phyloP scores from a whole-genome alignment of 2,113 vertebrate genomes.

The Epinephelus lanceolatus region DNA sequence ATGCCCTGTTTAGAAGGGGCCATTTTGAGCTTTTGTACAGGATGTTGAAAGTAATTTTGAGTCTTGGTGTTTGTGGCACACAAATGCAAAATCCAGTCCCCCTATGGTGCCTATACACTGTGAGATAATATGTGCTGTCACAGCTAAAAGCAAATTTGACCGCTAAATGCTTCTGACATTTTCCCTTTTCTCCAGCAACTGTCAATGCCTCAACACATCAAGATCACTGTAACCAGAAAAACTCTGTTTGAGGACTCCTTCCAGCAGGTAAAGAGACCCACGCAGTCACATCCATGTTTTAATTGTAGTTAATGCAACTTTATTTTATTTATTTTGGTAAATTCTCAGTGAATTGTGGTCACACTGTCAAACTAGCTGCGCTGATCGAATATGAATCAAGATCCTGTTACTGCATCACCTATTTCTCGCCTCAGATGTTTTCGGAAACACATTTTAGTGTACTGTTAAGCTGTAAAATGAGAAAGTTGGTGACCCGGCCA shows the following conservation, averaged over 20 bases:
- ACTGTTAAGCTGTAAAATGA: too few species aligned
- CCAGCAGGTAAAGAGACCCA: constrained; percentile 89
- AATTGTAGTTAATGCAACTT: not conserved
- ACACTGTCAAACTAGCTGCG: too few species aligned
- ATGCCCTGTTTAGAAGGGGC: not conserved
- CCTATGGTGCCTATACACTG: too few species aligned
- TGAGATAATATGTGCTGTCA: not conserved
- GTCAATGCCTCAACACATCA: constrained; percentile 96
- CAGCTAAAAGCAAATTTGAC: not conserved
- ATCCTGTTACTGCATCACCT: too few species aligned
- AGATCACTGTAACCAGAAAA: constrained; percentile 96
- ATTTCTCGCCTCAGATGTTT: too few species aligned
- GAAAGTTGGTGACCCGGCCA: too few species aligned
- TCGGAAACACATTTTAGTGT: too few species aligned
- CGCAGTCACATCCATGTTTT: not conserved
- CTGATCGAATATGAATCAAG: too few species aligned
- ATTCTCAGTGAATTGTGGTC: not conserved
- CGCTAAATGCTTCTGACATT: not conserved
- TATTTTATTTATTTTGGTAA: not conserved
- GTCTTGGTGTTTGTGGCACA: too few species aligned
- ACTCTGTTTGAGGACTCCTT: constrained; percentile 98
- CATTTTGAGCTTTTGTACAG: not conserved
- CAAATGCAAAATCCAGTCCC: not conserved
- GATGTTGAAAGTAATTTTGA: not conserved
- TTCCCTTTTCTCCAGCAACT: constrained; percentile 90